A percentile compares a stretch with the other conserved stretches of the same genome.
phyloP scores from a whole-genome alignment of 1,140 invertebrate species.

The Drosophila albomicans region DNA sequence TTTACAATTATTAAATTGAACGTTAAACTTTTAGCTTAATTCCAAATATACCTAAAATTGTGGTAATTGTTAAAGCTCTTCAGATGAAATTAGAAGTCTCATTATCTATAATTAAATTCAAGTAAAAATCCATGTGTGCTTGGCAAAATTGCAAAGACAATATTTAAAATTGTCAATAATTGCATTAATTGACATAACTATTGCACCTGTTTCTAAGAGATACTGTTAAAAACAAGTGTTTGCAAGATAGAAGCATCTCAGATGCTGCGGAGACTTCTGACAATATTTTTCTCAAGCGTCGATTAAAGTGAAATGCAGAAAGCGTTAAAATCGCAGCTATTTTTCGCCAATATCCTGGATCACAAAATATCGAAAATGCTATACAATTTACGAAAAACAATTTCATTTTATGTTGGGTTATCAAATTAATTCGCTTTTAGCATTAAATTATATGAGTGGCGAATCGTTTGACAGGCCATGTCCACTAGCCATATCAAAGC shows the following conservation, averaged over 20 bases:
- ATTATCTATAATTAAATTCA: too few species aligned
- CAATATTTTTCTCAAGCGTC: background rate
- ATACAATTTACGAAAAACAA: conserved; percentile 33
- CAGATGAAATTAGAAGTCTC: too few species aligned
- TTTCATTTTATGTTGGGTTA: conserved; percentile 38
- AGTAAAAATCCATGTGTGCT: too few species aligned
- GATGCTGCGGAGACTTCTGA: background rate
- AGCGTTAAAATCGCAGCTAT: conserved; percentile 17
- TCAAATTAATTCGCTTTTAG: conserved; percentile 42
- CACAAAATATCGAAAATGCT: conserved; percentile 29
- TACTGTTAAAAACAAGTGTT: background rate
- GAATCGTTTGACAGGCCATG: conserved; percentile 30
- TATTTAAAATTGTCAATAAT: too few species aligned
- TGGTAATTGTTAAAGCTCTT: too few species aligned
- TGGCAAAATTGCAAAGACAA: too few species aligned
- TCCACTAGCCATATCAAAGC: conserved; percentile 8
- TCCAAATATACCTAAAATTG: too few species aligned
- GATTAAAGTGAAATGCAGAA: conserved; percentile 16
- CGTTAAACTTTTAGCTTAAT: too few species aligned
- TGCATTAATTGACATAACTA: too few species aligned
- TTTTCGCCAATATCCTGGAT: conserved; percentile 4
- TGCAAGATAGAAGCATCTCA: background rate
- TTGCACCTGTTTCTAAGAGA: background rate
- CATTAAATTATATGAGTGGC: conserved; percentile 24
- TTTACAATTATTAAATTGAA: too few species aligned